Percentiles rank a stretch among this genome's conserved stretches.
phyloP scores from a whole-genome alignment of 1,140 invertebrate species.

The Telenomus remus region DNA sequence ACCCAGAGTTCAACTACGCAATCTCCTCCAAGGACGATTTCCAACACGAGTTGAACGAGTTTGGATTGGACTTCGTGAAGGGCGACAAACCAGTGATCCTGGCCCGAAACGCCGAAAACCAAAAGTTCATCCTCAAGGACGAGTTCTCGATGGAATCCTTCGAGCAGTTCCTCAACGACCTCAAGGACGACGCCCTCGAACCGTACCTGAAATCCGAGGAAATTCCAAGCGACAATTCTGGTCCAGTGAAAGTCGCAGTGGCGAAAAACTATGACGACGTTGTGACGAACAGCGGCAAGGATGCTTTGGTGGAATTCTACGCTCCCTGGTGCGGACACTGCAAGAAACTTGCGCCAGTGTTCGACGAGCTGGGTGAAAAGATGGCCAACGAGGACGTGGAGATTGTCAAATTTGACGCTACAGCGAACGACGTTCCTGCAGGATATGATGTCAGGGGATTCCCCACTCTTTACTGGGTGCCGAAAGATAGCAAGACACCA shows the following conservation, averaged over 20 bases:
- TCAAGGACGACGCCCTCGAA: slow-evolving; percentile 89
- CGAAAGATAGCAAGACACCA: slow-evolving; percentile 90
- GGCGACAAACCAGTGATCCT: slow-evolving; percentile 93
- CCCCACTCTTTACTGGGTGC: slow-evolving; percentile 97
- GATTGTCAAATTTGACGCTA: slow-evolving; percentile 99
- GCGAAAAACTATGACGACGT: slow-evolving; percentile 98
- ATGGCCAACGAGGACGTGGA: slow-evolving; percentile 90
- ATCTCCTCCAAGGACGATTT: slow-evolving; percentile 95
- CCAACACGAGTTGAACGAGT: slow-evolving; percentile 95
- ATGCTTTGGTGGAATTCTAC: slow-evolving; percentile 98
- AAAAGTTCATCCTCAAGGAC: slow-evolving; percentile 93
- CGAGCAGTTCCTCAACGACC: slow-evolving; percentile 90
- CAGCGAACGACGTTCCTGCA: slow-evolving; percentile 97
- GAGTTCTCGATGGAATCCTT: slow-evolving; percentile 95
- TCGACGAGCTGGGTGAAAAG: slow-evolving; percentile 95
- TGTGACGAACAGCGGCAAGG: slow-evolving; percentile 92
- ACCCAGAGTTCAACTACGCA: slow-evolving; percentile 89
- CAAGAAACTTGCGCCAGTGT: slow-evolving; percentile 95
- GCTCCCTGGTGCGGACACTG: slow-evolving; percentile 99
- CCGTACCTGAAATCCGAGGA: slow-evolving; percentile 97
- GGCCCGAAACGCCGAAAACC: slow-evolving; percentile 86
- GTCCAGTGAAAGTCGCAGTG: slow-evolving; percentile 92
- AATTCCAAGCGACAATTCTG: slow-evolving; percentile 90
- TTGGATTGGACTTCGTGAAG: slow-evolving; percentile 90
- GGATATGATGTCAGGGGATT: slow-evolving; percentile 95